Conservation (phyloP, 2,888 invertebrate genomes). For the Patella ulyssiponensis region DNA sequence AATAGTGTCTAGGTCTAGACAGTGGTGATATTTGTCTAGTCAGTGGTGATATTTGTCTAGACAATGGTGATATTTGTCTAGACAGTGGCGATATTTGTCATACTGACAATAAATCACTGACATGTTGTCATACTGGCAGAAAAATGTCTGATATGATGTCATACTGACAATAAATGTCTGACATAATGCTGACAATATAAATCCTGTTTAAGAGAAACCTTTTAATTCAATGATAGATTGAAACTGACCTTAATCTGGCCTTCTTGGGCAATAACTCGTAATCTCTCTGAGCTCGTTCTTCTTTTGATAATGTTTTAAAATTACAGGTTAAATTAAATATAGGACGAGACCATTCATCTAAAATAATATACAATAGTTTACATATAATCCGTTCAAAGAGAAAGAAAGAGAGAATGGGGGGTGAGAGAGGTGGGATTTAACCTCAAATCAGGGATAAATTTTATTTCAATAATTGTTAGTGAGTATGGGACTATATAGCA, state of each 20-base stretch:
- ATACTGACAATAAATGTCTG: too few species aligned
- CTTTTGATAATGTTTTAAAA: slow-evolving; percentile 89
- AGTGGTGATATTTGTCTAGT: not conserved
- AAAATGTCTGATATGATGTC: too few species aligned
- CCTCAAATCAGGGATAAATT: too few species aligned
- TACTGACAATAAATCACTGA: too few species aligned
- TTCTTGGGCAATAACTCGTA: slow-evolving; percentile 83
- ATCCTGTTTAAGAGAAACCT: not conserved
- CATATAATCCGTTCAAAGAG: too few species aligned
- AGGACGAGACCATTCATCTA: slow-evolving; percentile 93
- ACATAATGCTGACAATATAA: not conserved
- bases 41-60: not conserved
- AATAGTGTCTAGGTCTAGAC: too few species aligned
- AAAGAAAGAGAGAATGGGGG: too few species aligned
- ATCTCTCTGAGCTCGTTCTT: slow-evolving; percentile 94
- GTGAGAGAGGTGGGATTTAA: not conserved
- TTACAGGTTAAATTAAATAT: slow-evolving; percentile 96
- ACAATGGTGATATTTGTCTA: not conserved
- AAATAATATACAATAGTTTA: slow-evolving; percentile 23
- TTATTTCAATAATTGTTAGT: too few species aligned
- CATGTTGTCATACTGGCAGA: too few species aligned
- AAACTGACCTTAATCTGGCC: slow-evolving; percentile 68
- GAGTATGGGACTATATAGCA: too few species aligned
- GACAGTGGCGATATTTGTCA: too few species aligned
- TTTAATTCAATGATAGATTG: not conserved